phyloP scores from a whole-genome alignment of 2,888 invertebrate species.

The Plebejus anna region DNA sequence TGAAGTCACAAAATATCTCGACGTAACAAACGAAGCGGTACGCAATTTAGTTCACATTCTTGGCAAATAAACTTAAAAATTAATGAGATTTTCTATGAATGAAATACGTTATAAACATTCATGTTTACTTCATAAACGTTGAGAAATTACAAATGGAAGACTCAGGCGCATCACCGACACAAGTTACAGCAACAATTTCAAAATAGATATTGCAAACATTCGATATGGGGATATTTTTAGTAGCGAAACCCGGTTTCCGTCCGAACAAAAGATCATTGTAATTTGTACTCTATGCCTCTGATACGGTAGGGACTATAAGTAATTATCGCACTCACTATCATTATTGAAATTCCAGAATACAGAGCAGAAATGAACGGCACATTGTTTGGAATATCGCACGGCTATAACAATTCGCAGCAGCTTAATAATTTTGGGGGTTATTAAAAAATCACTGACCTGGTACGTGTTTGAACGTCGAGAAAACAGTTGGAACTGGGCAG shows the following conservation, averaged over 20 bases:
- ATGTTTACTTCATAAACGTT: constrained; percentile 18
- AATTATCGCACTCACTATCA: constrained; percentile 46
- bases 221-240: constrained; percentile 77
- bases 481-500: constrained; percentile 67
- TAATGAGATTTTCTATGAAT: constrained; percentile 34
- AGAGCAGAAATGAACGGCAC: constrained; percentile 36
- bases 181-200: constrained; percentile 57
- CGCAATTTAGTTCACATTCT: constrained; percentile 32
- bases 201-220: constrained; percentile 78
- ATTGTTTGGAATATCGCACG: constrained; percentile 49
- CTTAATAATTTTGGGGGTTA: constrained; percentile 39
- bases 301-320: constrained; percentile 57
- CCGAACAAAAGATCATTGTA: constrained; percentile 65
- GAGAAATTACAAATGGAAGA: constrained; percentile 10
- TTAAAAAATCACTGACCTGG: constrained; percentile 63
- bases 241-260: constrained; percentile 74
- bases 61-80: constrained; percentile 33
- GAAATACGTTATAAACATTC: constrained; percentile 29
- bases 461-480: constrained; percentile 67
- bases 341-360: constrained; percentile 41
- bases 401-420: constrained; percentile 55
- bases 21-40: constrained; percentile 34
- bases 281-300: constrained; percentile 64
- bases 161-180: constrained; percentile 30
- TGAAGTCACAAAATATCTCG: constrained; percentile 34